Evolutionary conservation across 2,797 vertebrate genomes (phyloP).

Genomic region (Girardinus metallicus): DNA sequence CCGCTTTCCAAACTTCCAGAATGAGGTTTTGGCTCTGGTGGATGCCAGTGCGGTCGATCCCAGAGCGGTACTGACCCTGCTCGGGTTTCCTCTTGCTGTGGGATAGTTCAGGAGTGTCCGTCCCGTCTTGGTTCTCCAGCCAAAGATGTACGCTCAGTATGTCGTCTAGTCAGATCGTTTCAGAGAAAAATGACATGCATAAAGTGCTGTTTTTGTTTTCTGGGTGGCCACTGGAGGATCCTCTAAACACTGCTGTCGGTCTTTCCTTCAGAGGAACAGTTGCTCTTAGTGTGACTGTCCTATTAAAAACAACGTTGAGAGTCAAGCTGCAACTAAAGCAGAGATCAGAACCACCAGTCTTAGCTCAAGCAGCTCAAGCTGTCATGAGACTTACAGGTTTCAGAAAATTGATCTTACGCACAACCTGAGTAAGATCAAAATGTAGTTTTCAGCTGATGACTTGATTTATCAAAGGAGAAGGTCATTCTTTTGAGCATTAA

Average conservation of each 20-base stretch:
- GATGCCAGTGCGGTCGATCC: constrained; percentile 72
- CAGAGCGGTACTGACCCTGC: constrained; percentile 62
- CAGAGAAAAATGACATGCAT: constrained; percentile 25
- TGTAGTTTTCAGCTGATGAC: background rate
- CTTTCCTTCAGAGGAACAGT: constrained; percentile 14
- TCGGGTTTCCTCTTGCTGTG: constrained; percentile 68
- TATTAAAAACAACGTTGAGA: background rate
- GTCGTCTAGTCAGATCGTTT: constrained; percentile 28
- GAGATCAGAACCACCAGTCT: constrained; percentile 2
- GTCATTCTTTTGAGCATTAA: background rate
- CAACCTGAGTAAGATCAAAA: background rate
- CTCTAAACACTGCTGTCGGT: background rate
- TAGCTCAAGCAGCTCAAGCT: background rate
- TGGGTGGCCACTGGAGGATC: constrained; percentile 1
- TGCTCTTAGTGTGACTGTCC: background rate
- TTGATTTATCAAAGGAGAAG: background rate
- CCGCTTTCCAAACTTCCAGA: constrained; percentile 74
- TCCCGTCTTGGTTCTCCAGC: constrained; percentile 42
- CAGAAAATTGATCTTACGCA: background rate
- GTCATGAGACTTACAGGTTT: background rate
- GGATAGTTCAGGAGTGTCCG: constrained; percentile 50
- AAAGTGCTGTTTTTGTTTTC: constrained; percentile 10
- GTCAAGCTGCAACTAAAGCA: background rate
- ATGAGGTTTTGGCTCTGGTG: constrained; percentile 65
- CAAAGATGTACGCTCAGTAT: constrained; percentile 22